Base-by-base conservation (phyloP, 2,797 vertebrate species). In the Epinephelus coioides region DNA sequence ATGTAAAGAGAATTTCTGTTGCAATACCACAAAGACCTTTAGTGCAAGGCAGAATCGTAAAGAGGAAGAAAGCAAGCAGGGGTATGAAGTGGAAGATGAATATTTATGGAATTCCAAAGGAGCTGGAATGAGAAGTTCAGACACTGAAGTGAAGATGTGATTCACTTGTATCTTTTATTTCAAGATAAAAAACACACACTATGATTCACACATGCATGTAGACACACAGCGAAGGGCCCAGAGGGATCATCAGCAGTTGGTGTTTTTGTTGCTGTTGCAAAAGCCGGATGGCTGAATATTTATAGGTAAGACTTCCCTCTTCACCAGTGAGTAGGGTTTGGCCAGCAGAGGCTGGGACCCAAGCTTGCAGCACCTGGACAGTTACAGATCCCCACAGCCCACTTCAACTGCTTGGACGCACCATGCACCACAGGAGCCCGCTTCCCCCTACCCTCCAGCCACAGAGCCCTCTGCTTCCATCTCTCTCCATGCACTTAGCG, bases 301-400 rank as follows among this genome's bases (percentile, higher is more conserved):
- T 93, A 92, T 66, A 79, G 88, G 75, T 83, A 80, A 79, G 72
- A 81, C 82, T 60, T 90, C 81, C 81, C 76, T 86, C 68, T 78
- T 86, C 82, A 83, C 84, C 83, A 86, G 76, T 51, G 75, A 84
- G 67, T 10, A 54, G 43, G 53, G 77, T 76, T 86, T 83, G 83
- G 81, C 89, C 64, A 15, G 69, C 83, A 81, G 76, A 88, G 78
- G 73, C 68, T 25, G 68, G 82, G 84, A n/a, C 73, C 70, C 53
- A 23, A 75, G 79, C 78, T 75, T 46, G 66, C 82, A 92, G 90
- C 94, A 95, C 92, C 94, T 94, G 94, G 91, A 87, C 86, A 76
- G 79, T 94, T 94, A 95, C 84, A 87, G 92, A 92, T 94, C 94
- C 93, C 94, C 43, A 88, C 79, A 91, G 95, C 59, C 91, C 85